Percentiles rank a stretch among this genome's conserved stretches.
These are phyloP conservation scores for Molossus alvarezi DNA, from an alignment of 2,797 vertebrate genomes.

Conservation along the genomic window DNA sequence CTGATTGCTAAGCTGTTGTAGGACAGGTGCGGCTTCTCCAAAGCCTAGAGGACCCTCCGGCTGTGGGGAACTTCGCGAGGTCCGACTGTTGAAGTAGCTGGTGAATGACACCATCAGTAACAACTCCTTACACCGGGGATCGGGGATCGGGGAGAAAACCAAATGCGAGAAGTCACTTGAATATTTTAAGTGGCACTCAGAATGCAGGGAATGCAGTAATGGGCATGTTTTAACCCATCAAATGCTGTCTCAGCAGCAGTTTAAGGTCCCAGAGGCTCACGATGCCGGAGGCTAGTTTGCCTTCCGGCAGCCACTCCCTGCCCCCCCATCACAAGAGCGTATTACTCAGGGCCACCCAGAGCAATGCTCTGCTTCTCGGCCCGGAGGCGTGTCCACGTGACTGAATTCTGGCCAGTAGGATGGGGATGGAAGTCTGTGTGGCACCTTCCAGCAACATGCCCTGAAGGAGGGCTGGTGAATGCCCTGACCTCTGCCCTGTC, in stretches of 20 bases:
- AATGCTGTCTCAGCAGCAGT: neutral
- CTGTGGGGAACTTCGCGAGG: neutral
- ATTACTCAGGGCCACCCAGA: neutral
- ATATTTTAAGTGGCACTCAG: neutral
- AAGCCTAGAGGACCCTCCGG: neutral
- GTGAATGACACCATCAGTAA: neutral
- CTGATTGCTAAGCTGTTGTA: neutral
- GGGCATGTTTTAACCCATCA: neutral
- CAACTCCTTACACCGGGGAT: neutral
- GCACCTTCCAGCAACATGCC: neutral
- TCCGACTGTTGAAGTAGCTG: neutral
- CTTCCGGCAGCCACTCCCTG: neutral
- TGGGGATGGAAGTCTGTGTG: neutral
- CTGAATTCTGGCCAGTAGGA: neutral
- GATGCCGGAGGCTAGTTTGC: fast-evolving
- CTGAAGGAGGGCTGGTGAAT: neutral
- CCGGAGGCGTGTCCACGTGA: neutral
- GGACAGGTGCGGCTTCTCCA: neutral
- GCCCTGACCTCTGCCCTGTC: neutral
- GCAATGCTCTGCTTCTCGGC: neutral
- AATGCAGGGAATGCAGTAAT: neutral
- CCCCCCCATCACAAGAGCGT: neutral
- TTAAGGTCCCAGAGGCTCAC: neutral
- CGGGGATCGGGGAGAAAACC: neutral
- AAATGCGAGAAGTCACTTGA: neutral